Base-by-base conservation (phyloP, 1,140 invertebrate genomes). In the Drosophila auraria region DNA sequence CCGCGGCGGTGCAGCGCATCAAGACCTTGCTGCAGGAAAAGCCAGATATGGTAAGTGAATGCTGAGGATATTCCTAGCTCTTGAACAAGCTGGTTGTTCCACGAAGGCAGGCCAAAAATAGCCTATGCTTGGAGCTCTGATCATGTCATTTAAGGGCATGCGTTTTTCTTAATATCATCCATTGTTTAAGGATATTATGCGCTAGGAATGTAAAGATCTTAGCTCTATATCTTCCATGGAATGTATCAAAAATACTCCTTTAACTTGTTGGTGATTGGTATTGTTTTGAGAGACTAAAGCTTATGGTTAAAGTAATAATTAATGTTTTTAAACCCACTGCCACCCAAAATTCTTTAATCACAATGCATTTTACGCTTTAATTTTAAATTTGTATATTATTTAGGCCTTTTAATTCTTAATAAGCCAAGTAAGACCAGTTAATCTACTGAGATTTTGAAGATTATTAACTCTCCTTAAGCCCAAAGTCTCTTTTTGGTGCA, bases 1-100 rank as follows among this genome's bases (percentile, higher is more conserved):
- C 95, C 15, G 94, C 95, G 78, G 98, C 98, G 60, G 96, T 98
- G 1, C 94, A 95, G 23, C 96, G 97, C 93, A 95, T 99, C 7
- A 98, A 97, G 93, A 94, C 96, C 83, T 95, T 99, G 54, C 93
- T 97, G 54, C 93, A 95, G 53, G 94, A 95, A n/a, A 95, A 96
- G 92, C 93, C 94, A 33, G 95, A 97, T 81, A 95, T 93, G 93
- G 96, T 97, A 94, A 96, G 95, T 94, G 15, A 44, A 9, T 14
- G 0, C 57, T 4, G 38, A 6, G 8, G 23, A 20, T 6, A 36
- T 11, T 38, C 12, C 5, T 14, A 38, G 36, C 12, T 14, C 36
- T 38, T 14, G 11, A 38, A 38, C 11, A 38, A 38, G 36, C 9
- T 11, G 9, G 33, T 33, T 33, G 9, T 8, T 8, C 9, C 33